A percentile compares a stretch with the other conserved stretches of the same genome.
Conservation (phyloP, 2,888 invertebrate species). For the Caradrina clavipalpis region DNA sequence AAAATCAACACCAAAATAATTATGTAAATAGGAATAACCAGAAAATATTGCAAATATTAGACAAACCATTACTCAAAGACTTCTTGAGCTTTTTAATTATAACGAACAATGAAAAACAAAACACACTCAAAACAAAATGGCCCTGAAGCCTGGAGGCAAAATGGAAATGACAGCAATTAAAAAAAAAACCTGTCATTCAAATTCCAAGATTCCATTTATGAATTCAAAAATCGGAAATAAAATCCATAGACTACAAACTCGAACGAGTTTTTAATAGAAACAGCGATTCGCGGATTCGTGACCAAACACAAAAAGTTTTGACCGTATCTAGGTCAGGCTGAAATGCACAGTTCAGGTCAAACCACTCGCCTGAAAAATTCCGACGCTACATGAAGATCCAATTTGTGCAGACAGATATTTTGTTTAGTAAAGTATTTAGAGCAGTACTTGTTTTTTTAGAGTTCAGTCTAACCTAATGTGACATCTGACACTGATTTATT, state of each 20-base stretch:
- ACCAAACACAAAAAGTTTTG: conserved; percentile 53
- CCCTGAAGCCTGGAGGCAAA: too few relatives aligned
- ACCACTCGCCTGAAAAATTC: conserved; percentile 63
- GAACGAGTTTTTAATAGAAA: conserved; percentile 46
- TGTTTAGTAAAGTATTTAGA: conserved; percentile 43
- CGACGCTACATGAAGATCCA: conserved; percentile 48
- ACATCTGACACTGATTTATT: not conserved
- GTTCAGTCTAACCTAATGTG: conserved; percentile 28
- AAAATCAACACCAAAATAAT: not conserved
- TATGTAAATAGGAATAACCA: not conserved
- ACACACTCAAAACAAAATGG: not conserved
- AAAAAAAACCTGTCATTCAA: not conserved
- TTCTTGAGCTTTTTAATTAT: not conserved
- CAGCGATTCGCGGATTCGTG: conserved; percentile 32
- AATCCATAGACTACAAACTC: conserved; percentile 21
- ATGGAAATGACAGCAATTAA: not conserved
- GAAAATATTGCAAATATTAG: not conserved
- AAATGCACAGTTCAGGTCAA: conserved; percentile 66
- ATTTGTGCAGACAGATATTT: conserved; percentile 54
- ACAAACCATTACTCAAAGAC: not conserved
- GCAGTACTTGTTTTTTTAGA: conserved; percentile 16
- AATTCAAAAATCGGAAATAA: conserved; percentile 19
- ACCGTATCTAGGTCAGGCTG: conserved; percentile 68
- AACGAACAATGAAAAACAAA: not conserved
- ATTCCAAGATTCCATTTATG: conserved; percentile 9